Percentiles rank a stretch among this genome's conserved stretches.
These are phyloP conservation scores for Ciconia maguari DNA, from an alignment of 2,113 vertebrate species.

Conservation along the genomic window DNA sequence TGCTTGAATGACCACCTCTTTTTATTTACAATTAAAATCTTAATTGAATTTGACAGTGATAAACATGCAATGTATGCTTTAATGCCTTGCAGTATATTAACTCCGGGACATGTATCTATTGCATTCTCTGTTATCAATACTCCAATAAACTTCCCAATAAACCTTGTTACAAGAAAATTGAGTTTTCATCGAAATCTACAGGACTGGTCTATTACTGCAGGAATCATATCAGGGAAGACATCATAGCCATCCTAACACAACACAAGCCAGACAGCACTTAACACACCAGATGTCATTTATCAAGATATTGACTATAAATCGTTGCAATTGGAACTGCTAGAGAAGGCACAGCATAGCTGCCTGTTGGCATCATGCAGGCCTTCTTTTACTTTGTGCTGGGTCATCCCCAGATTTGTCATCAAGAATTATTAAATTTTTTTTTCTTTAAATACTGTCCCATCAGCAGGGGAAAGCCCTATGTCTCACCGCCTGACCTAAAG, in stretches of 20 bases:
- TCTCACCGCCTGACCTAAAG: not conserved
- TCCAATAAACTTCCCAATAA: conserved; percentile 48
- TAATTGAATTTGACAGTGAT: not conserved
- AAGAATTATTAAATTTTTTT: not conserved
- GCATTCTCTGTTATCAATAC: conserved; percentile 26
- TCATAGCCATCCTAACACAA: not conserved
- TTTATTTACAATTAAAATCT: not conserved
- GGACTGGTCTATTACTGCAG: not conserved
- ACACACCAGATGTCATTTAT: not conserved
- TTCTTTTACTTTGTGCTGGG: not conserved
- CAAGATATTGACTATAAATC: not conserved
- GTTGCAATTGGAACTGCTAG: not conserved
- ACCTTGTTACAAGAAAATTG: conserved; percentile 48
- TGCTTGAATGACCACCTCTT: not conserved
- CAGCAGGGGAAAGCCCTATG: not conserved
- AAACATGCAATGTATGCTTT: not conserved
- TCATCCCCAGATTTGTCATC: not conserved
- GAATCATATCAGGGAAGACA: not conserved
- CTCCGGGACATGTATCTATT: not conserved
- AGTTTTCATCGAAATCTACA: conserved; percentile 48
- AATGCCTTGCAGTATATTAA: not conserved
- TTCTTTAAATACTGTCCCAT: not conserved
- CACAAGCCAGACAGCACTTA: not conserved
- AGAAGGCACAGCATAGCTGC: not conserved
- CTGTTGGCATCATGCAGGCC: not conserved